Conservation (phyloP, 1,140 invertebrate genomes). For the Hycleus phaleratus region DNA sequence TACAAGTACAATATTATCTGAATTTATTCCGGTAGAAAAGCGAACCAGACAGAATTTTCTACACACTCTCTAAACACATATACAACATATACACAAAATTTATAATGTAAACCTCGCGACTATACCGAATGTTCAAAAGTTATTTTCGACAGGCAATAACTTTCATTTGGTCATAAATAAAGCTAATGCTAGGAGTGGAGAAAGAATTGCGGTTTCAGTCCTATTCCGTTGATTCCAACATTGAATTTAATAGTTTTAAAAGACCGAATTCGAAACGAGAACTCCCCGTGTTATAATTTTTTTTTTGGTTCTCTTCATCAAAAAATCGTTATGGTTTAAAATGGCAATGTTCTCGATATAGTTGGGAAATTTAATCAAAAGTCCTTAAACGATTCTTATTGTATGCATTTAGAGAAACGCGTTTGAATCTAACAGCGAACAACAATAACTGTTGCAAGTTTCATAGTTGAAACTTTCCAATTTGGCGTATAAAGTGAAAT, state of each 20-base stretch:
- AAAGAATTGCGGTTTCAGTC: slow-evolving; percentile 11
- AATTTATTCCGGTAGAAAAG: slow-evolving; percentile 19
- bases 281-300: no score
- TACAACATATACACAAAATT: background rate
- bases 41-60: background rate
- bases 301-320: no score
- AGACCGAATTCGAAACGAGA: background rate
- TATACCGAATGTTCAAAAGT: slow-evolving; percentile 11
- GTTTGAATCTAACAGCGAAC: background rate
- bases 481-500: slow-evolving; percentile 3
- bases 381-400: background rate
- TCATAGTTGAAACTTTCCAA: background rate
- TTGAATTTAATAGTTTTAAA: slow-evolving; percentile 12
- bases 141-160: slow-evolving; percentile 23
- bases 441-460: slow-evolving; percentile 12
- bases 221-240: slow-evolving; percentile 8
- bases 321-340: no score
- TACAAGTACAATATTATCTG: slow-evolving; percentile 27
- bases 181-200: slow-evolving; percentile 8
- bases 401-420: slow-evolving; percentile 6
- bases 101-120: no score
- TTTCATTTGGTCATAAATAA: slow-evolving; percentile 27
- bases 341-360: background rate
- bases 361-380: slow-evolving; percentile 1
- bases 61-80: background rate